A percentile compares a stretch with the other conserved stretches of the same genome.
Evolutionary conservation across 2,113 vertebrate species (phyloP).

Genomic region (Cavia porcellus): DNA sequence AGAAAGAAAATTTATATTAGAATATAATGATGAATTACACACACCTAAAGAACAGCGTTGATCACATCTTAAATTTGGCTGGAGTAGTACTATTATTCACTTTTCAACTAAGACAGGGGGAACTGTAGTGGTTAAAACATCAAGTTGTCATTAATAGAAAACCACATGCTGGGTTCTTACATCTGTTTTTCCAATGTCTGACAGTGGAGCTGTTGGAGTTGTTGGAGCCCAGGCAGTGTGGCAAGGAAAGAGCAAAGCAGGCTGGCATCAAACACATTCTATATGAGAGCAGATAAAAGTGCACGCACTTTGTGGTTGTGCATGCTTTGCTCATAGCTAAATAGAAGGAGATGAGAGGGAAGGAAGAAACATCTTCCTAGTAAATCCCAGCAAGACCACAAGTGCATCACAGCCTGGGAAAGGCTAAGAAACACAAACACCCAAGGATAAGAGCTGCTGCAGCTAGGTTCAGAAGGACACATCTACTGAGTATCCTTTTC

Average conservation of each 20-base stretch:
- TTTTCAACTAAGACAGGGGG: constrained; percentile 9
- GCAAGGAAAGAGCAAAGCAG: not conserved
- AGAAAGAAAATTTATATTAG: constrained; percentile 28
- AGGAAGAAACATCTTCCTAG: not conserved
- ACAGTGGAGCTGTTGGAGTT: not conserved
- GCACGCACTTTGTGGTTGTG: not conserved
- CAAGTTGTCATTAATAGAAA: not conserved
- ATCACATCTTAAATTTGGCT: not conserved
- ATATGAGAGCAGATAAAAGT: not conserved
- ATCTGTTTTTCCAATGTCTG: not conserved
- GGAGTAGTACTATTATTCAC: not conserved
- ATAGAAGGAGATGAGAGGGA: not conserved
- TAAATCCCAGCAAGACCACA: not conserved
- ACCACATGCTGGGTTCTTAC: not conserved
- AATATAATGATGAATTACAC: not conserved
- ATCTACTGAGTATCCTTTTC: not conserved
- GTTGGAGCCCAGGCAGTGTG: not conserved
- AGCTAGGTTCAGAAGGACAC: constrained; percentile 42
- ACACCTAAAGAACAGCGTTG: not conserved
- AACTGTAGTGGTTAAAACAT: not conserved
- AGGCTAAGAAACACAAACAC: constrained; percentile 25
- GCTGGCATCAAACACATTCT: not conserved
- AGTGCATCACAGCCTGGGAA: not conserved
- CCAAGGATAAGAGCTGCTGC: not conserved
- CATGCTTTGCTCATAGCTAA: not conserved